A percentile compares a stretch with the other conserved stretches of the same genome.
Conservation (phyloP, 2,888 invertebrate species). For the Cosmia pyralina region DNA sequence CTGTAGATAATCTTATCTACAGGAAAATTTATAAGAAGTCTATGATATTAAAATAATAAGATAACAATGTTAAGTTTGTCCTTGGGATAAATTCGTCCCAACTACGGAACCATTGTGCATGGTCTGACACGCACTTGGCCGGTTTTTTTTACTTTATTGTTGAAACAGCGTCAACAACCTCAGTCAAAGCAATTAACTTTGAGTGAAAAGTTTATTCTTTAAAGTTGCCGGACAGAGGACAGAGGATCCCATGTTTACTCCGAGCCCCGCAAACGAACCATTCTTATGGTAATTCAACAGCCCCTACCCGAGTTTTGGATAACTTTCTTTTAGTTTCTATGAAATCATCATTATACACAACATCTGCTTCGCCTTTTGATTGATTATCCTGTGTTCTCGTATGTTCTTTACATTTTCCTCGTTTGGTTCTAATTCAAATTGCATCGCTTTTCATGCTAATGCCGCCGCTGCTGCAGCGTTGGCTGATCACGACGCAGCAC, state of each 20-base stretch:
- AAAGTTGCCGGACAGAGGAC: conserved; percentile 62
- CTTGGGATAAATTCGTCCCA: too few species aligned
- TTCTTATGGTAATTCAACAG: conserved; percentile 80
- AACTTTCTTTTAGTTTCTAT: conserved; percentile 70
- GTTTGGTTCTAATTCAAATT: conserved; percentile 75
- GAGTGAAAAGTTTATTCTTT: conserved; percentile 74
- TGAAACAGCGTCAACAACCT: conserved; percentile 47
- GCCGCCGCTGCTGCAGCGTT: conserved; percentile 55
- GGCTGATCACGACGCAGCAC: conserved; percentile 72
- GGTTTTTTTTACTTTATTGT: conserved; percentile 26
- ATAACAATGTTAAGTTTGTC: too few species aligned
- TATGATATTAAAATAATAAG: too few species aligned
- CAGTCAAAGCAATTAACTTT: conserved; percentile 74
- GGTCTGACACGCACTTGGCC: too few species aligned
- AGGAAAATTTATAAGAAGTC: too few species aligned
- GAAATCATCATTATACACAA: conserved; percentile 62
- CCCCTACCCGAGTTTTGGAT: conserved; percentile 73
- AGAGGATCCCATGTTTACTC: conserved; percentile 67
- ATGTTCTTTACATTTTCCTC: conserved; percentile 62
- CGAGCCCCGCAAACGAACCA: conserved; percentile 74
- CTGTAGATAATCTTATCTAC: too few species aligned
- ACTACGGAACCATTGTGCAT: too few species aligned
- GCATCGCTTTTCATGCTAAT: conserved; percentile 85
- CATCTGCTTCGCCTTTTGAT: conserved; percentile 68
- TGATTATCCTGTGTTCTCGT: conserved; percentile 68